phyloP scores from a whole-genome alignment of 1,140 invertebrate genomes.

The Notospermus geniculatus region DNA sequence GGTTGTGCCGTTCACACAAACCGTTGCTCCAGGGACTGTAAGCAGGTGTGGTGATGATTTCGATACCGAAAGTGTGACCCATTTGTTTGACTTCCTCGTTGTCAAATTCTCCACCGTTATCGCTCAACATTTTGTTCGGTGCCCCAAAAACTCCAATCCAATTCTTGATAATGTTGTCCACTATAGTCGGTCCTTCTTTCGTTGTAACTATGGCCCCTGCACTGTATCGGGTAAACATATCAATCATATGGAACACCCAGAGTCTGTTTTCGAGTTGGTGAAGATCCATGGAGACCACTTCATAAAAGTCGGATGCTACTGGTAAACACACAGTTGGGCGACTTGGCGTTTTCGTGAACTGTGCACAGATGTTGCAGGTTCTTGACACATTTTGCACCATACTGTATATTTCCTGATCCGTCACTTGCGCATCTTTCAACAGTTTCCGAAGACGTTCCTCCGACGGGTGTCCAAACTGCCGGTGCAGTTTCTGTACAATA shows the following conservation, averaged over 20 bases:
- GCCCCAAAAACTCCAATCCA: constrained; percentile 18
- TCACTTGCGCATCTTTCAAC: constrained; percentile 13
- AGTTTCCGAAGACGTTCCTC: constrained; percentile 12
- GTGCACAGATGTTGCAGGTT: constrained; percentile 17
- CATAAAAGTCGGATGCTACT: constrained; percentile 24
- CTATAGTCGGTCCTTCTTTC: constrained; percentile 17
- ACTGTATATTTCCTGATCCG: constrained; percentile 1
- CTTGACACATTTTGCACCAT: not conserved
- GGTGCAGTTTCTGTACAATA: constrained; percentile 15
- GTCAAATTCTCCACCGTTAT: too few relatives aligned
- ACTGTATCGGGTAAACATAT: too few relatives aligned
- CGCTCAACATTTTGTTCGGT: constrained; percentile 11
- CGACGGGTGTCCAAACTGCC: constrained; percentile 27
- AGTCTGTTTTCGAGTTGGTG: too few relatives aligned
- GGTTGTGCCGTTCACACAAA: constrained; percentile 23
- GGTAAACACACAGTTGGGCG: constrained; percentile 22
- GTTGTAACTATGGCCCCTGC: too few relatives aligned
- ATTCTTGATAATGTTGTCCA: constrained; percentile 15
- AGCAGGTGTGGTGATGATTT: constrained; percentile 24
- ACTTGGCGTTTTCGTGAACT: constrained; percentile 16
- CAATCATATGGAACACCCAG: too few relatives aligned
- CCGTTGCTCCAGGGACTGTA: constrained; percentile 27
- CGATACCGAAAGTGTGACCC: constrained; percentile 25
- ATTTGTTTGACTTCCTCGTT: constrained; percentile 18
- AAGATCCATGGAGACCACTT: constrained; percentile 25